Conservation (phyloP, 2,797 vertebrate genomes). For the Micrastur ruficollis region DNA sequence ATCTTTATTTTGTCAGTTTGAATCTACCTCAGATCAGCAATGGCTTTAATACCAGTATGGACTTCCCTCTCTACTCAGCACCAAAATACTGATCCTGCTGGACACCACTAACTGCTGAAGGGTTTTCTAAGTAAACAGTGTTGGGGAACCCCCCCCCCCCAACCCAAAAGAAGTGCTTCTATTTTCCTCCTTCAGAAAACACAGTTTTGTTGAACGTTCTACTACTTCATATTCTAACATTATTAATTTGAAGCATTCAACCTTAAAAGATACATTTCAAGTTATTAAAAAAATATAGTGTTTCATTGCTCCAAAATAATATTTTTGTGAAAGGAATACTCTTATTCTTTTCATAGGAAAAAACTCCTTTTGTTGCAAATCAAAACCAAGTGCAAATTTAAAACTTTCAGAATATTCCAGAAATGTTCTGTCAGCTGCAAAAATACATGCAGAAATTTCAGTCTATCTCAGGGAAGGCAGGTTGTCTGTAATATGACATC, state of each 20-base stretch:
- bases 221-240: neutral
- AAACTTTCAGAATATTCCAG: neutral
- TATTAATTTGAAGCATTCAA: neutral
- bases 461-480: neutral
- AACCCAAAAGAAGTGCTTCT: neutral
- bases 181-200: neutral
- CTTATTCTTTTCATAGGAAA: neutral
- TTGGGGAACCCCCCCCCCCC: neutral
- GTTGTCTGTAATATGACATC: neutral
- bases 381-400: neutral
- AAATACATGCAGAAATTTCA: neutral
- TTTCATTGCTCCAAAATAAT: neutral
- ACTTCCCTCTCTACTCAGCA: neutral
- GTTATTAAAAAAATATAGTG: neutral
- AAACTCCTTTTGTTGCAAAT: neutral
- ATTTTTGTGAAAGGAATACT: neutral
- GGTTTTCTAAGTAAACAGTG: neutral
- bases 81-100: neutral
- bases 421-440: neutral
- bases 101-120: neutral
- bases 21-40: neutral
- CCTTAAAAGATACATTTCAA: neutral
- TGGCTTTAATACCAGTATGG: neutral
- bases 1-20: neutral
- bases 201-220: neutral